Conservation (phyloP, 1,140 invertebrate species). For the Gerris buenoi region DNA sequence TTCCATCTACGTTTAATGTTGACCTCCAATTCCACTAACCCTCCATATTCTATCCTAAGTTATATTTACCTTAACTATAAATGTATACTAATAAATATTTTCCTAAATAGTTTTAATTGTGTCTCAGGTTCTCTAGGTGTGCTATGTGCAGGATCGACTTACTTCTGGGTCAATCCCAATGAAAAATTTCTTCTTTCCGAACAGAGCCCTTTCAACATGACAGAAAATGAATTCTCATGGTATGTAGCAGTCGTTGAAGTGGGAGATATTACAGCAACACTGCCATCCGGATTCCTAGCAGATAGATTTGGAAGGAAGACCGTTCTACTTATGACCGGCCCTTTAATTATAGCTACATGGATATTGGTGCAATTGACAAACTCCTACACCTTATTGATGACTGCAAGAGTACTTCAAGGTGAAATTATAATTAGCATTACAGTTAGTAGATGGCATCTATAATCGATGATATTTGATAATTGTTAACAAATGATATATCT, state of each 20-base stretch:
- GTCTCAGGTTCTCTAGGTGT: not conserved
- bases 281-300: slow-evolving; percentile 35
- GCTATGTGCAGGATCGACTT: slow-evolving; percentile 6
- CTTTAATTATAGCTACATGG: slow-evolving; percentile 63
- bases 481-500: too few species aligned
- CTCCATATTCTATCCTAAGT: too few species aligned
- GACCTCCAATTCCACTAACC: too few species aligned
- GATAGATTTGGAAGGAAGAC: slow-evolving; percentile 55
- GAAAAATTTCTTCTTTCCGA: not conserved
- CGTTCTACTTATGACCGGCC: slow-evolving; percentile 46
- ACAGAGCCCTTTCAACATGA: slow-evolving; percentile 10
- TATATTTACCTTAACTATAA: too few species aligned
- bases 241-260: slow-evolving; percentile 7
- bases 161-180: slow-evolving; percentile 9
- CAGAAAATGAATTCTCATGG: slow-evolving; percentile 4
- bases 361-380: slow-evolving; percentile 46
- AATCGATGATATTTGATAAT: too few species aligned
- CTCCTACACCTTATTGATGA: slow-evolving; percentile 26
- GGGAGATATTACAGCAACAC: slow-evolving; percentile 6
- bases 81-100: too few species aligned
- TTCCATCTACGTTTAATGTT: too few species aligned
- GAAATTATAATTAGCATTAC: too few species aligned
- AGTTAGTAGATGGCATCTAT: too few species aligned
- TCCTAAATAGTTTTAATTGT: not conserved
- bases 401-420: slow-evolving; percentile 31